Evolutionary conservation across 2,113 vertebrate species (phyloP).

Genomic region (Vidua chalybeata): DNA sequence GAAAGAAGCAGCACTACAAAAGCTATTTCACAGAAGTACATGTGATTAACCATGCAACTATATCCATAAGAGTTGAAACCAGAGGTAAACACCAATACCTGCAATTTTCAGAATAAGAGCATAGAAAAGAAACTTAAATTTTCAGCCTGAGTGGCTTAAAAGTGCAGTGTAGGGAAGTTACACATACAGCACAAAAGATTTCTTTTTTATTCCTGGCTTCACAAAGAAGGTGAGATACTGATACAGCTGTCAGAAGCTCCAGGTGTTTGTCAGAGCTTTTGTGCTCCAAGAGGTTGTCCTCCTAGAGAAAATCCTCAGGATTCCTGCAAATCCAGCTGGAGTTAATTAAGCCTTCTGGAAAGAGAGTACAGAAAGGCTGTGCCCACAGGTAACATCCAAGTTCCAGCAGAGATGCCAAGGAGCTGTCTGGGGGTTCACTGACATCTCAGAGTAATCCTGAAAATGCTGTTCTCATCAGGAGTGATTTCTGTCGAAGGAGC

Average conservation of each 20-base stretch:
- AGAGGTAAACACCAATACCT: not conserved
- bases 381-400: not conserved
- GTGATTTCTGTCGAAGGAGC: not conserved
- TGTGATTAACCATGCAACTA: not conserved
- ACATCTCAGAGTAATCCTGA: not conserved
- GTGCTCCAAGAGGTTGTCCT: not conserved
- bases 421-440: not conserved
- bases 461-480: not conserved
- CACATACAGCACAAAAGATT: not conserved
- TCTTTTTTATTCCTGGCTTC: not conserved
- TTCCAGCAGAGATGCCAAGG: not conserved
- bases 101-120: not conserved
- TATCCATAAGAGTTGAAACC: not conserved
- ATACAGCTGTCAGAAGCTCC: not conserved
- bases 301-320: not conserved
- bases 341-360: not conserved
- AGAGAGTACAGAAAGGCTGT: not conserved
- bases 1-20: not conserved
- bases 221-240: not conserved
- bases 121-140: not conserved
- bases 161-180: not conserved
- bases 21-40: not conserved
- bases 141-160: not conserved
- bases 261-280: not conserved
- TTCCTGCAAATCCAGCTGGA: not conserved